Evolutionary conservation across 2,797 vertebrate genomes (phyloP), one percentile per base, ranked within the genome.

Genomic region (Remorina albescens): DNA sequence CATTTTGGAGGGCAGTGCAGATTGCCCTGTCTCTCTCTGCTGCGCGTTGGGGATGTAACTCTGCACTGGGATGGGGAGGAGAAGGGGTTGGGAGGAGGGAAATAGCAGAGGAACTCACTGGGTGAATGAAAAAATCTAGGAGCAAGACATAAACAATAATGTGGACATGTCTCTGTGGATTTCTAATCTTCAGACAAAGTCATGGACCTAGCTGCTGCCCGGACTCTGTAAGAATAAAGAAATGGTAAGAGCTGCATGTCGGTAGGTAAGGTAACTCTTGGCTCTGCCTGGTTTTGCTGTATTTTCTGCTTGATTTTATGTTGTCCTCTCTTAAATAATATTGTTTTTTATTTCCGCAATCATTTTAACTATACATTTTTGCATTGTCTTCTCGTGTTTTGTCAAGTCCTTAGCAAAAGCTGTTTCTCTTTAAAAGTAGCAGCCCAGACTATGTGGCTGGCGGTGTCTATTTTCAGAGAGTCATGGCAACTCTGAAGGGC

Each of bases 391-490:
- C 36, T 32, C 44, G 9, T 6, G 15, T 57, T 83, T 68, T 55
- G 49, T 60, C 62, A 21, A 23, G 60, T 71, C 77, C 67, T 78
- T 21, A 82, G 74, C 81, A 82, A 81, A 86, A 89, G 82, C 88
- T 34, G 87, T 91, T 92, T 89, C 92, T 86, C 89, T 86, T 84
- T 92, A 91, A 93, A 93, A 94, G 91, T 77, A 89, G 86, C 89
- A 88, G 85, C 87, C 86, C 90, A 91, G 91, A 92, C 91, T 86
- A 81, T 90, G 93, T 77, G 92, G 93, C 91, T 91, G 86, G 81
- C 64, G 70, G 87, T 86, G 89, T 93, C 94, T 95, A 95, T 95
- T 95, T 95, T 94, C 92, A 95, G 94, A 88, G 80, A 83, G 90
- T 86, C 75, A 76, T 90, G 87, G 92, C 92, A 91, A 81, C 87